A percentile compares a stretch with the other conserved stretches of the same genome.
Evolutionary conservation across 2,888 invertebrate genomes (phyloP).

Genomic region (Morpho deidamia): DNA sequence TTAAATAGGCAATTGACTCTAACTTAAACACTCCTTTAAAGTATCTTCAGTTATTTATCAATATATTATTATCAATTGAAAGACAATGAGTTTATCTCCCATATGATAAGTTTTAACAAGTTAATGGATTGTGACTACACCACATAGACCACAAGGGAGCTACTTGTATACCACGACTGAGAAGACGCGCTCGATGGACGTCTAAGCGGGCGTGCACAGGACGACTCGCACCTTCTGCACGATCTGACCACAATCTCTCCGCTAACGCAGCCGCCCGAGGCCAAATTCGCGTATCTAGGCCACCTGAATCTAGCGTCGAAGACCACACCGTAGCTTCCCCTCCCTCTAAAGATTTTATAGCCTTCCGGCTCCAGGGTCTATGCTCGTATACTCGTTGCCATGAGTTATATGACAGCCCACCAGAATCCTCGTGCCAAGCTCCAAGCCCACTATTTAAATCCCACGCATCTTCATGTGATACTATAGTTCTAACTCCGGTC

Average conservation of each 20-base stretch:
- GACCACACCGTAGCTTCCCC: conserved; percentile 91
- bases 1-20: no score
- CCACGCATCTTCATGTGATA: conserved; percentile 91
- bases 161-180: conserved; percentile 77
- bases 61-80: no score
- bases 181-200: conserved; percentile 79
- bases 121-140: conserved; percentile 84
- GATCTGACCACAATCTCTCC: conserved; percentile 85
- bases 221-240: conserved; percentile 61
- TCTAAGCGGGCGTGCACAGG: conserved; percentile 82
- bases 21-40: no score
- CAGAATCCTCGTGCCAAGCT: conserved; percentile 86
- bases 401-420: conserved; percentile 87
- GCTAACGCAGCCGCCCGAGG: conserved; percentile 88
- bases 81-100: not conserved
- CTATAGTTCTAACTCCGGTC: conserved; percentile 82
- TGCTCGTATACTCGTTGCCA: conserved; percentile 92
- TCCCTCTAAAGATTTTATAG: conserved; percentile 76
- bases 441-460: conserved; percentile 90
- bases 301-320: conserved; percentile 83
- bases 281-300: conserved; percentile 87
- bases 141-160: conserved; percentile 86
- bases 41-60: no score
- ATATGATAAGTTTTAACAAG: conserved; percentile 49
- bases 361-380: conserved; percentile 77